Percentiles rank a stretch among this genome's conserved stretches.
phyloP scores from a whole-genome alignment of 2,797 vertebrate genomes.

The Sibirionetta formosa region DNA sequence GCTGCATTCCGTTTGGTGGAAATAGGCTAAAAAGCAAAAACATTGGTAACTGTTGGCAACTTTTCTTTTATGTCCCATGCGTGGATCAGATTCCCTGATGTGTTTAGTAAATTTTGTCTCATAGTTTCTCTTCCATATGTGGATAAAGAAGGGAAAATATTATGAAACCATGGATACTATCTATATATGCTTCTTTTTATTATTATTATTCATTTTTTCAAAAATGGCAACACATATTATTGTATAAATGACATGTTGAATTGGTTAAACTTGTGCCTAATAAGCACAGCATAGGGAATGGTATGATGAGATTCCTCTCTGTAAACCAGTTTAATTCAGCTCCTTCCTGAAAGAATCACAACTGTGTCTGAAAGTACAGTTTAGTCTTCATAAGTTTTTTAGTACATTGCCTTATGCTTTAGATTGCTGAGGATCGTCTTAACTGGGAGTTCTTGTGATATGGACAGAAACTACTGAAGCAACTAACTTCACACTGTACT shows the following conservation, averaged over 20 bases:
- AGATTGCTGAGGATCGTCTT: background rate
- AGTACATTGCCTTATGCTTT: background rate
- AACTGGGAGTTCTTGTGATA: background rate
- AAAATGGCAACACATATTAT: background rate
- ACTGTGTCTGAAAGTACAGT: background rate
- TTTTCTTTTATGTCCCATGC: background rate
- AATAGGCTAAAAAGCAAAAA: background rate
- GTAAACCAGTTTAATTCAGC: background rate
- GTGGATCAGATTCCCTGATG: background rate
- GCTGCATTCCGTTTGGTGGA: background rate
- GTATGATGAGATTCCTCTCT: background rate
- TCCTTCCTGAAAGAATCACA: background rate
- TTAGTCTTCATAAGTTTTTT: background rate
- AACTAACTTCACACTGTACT: background rate
- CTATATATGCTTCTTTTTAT: background rate
- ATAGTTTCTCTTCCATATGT: constrained; percentile 9
- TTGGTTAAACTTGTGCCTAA: background rate
- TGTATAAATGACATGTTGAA: background rate
- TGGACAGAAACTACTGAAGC: background rate
- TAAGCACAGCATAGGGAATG: background rate
- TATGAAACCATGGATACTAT: background rate
- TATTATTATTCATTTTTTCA: background rate
- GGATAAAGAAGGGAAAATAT: constrained; percentile 10
- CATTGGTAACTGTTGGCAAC: background rate
- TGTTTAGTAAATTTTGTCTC: background rate